phyloP scores from a whole-genome alignment of 1,140 invertebrate genomes.

The Helicoverpa armigera region DNA sequence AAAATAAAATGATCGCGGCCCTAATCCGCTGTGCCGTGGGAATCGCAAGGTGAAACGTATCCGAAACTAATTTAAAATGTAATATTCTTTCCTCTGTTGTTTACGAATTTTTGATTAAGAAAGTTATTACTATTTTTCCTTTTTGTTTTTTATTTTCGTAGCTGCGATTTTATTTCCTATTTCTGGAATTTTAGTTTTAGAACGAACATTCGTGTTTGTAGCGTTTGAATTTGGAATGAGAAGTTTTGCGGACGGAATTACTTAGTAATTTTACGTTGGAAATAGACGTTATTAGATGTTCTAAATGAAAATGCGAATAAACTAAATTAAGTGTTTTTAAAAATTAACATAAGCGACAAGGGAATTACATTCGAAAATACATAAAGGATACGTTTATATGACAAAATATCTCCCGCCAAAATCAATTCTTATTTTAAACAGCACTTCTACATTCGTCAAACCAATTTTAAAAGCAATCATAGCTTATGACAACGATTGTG shows the following conservation, averaged over 20 bases:
- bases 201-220: neutral
- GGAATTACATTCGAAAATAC: neutral
- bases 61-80: slow-evolving; percentile 86
- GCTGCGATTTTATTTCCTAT: neutral
- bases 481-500: neutral
- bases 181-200: neutral
- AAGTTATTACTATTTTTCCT: slow-evolving; percentile 51
- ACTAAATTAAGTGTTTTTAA: neutral
- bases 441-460: neutral
- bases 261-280: neutral
- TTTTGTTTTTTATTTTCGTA: slow-evolving; percentile 44
- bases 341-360: neutral
- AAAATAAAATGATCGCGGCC: slow-evolving; percentile 82
- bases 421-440: neutral
- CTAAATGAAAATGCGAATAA: neutral
- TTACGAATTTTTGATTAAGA: slow-evolving; percentile 75
- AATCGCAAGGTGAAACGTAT: slow-evolving; percentile 83
- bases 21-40: slow-evolving; percentile 83
- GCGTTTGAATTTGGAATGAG: neutral
- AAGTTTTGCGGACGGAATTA: neutral
- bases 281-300: neutral
- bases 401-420: slow-evolving; percentile 14
- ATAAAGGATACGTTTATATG: neutral
- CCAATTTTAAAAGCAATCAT: slow-evolving; percentile 6
- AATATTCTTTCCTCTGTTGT: slow-evolving; percentile 82